phyloP scores from a whole-genome alignment of 2,113 vertebrate genomes.

The Bubo blakistoni region DNA sequence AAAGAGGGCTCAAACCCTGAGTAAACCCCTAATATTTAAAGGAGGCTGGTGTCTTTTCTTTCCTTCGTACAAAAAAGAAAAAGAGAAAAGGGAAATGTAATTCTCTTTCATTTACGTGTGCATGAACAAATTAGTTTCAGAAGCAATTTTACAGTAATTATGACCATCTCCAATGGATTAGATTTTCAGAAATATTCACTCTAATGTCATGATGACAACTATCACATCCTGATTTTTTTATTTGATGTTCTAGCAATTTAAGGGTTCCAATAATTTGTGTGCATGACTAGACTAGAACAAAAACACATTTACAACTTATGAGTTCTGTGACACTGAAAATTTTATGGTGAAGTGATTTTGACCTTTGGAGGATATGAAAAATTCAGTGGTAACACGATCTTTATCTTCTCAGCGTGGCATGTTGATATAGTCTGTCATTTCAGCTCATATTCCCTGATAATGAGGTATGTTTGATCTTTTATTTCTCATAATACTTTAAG shows the following conservation, averaged over 20 bases:
- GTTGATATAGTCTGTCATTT: conserved; percentile 34
- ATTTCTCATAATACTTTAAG: conserved; percentile 12
- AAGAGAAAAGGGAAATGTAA: background rate
- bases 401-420: conserved; percentile 44
- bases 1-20: conserved; percentile 2
- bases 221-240: conserved; percentile 21
- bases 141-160: conserved; percentile 65
- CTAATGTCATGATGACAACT: conserved; percentile 20
- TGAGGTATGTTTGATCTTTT: conserved; percentile 57
- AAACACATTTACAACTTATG: conserved; percentile 41
- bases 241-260: conserved; percentile 52
- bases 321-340: conserved; percentile 57
- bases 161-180: conserved; percentile 61
- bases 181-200: conserved; percentile 44
- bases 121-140: conserved; percentile 47
- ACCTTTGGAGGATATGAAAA: conserved; percentile 69
- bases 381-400: conserved; percentile 56
- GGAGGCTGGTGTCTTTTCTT: background rate
- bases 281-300: conserved; percentile 55
- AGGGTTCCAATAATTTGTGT: conserved; percentile 39
- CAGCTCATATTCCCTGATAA: conserved; percentile 29
- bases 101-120: conserved; percentile 45
- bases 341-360: conserved; percentile 62
- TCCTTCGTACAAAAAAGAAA: background rate
- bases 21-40: conserved; percentile 1